Conservation (phyloP, 2,888 invertebrate genomes). For the Portevinia maculata region DNA sequence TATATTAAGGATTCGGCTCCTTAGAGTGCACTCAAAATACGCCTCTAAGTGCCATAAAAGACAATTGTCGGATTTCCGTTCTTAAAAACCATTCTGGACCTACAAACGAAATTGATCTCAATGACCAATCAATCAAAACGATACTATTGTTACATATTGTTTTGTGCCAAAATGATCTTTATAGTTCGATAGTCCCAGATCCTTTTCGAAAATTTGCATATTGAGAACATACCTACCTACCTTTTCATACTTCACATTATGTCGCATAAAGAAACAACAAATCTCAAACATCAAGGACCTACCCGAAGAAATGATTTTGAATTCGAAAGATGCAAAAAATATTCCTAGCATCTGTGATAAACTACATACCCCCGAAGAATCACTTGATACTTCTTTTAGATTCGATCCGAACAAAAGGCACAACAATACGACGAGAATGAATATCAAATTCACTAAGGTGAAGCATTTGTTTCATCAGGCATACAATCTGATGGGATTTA, state of each 20-base stretch:
- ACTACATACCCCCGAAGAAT: constrained; percentile 59
- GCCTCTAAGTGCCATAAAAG: constrained; percentile 21
- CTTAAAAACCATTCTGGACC: constrained; percentile 9
- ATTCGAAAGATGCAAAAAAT: constrained; percentile 15
- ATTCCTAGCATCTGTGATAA: constrained; percentile 53
- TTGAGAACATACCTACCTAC: constrained; percentile 44
- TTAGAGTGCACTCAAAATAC: constrained; percentile 32
- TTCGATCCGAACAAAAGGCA: constrained; percentile 29
- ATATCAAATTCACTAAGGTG: constrained; percentile 44
- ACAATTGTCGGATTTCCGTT: constrained; percentile 14
- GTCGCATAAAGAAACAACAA: constrained; percentile 20
- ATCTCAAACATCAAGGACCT: constrained; percentile 59
- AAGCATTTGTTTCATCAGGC: constrained; percentile 55
- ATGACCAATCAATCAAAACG: constrained; percentile 72
- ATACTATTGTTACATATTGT: constrained; percentile 66
- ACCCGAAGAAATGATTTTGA: constrained; percentile 53
- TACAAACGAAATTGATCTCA: constrained; percentile 64
- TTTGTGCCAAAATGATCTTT: constrained; percentile 50
- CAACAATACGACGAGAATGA: constrained; percentile 46
- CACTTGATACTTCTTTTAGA: constrained; percentile 69
- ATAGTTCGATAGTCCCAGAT: constrained; percentile 10
- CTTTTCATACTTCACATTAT: constrained; percentile 43
- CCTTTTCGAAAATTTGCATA: constrained; percentile 61
- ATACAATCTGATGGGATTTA: constrained; percentile 38
- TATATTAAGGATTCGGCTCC: constrained; percentile 23